Conservation (phyloP, 1,140 invertebrate species). For the Probaryconus sp. region DNA sequence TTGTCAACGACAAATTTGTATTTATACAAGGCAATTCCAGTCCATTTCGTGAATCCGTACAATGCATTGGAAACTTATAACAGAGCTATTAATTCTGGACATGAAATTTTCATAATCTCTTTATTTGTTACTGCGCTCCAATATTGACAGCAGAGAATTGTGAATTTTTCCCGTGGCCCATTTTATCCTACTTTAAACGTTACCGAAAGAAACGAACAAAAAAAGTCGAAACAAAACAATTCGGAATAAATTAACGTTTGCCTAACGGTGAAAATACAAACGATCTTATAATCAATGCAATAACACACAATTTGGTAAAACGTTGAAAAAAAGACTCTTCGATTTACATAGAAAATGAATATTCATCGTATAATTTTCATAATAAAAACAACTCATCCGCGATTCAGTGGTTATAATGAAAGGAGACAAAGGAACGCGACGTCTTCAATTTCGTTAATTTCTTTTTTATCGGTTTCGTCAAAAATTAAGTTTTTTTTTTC, state of each 20-base stretch:
- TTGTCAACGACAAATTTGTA: constrained; percentile 33
- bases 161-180: not conserved
- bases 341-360: not conserved
- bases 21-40: constrained; percentile 30
- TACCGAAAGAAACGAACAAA: no score
- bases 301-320: no score
- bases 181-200: no score
- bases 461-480: constrained; percentile 31
- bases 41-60: constrained; percentile 12
- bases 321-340: no score
- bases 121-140: not conserved
- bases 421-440: not conserved
- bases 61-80: constrained; percentile 13
- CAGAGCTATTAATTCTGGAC: constrained; percentile 10
- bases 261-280: no score
- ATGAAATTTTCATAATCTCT: constrained; percentile 3
- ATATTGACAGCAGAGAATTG: no score
- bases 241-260: no score
- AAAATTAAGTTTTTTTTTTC: constrained; percentile 24
- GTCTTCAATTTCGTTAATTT: constrained; percentile 20
- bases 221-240: no score
- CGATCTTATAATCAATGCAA: no score
- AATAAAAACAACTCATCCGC: no score
- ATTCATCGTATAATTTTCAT: no score
- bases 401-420: not conserved